phyloP scores from a whole-genome alignment of 1,140 invertebrate genomes.

The Polypedilum vanderplanki region DNA sequence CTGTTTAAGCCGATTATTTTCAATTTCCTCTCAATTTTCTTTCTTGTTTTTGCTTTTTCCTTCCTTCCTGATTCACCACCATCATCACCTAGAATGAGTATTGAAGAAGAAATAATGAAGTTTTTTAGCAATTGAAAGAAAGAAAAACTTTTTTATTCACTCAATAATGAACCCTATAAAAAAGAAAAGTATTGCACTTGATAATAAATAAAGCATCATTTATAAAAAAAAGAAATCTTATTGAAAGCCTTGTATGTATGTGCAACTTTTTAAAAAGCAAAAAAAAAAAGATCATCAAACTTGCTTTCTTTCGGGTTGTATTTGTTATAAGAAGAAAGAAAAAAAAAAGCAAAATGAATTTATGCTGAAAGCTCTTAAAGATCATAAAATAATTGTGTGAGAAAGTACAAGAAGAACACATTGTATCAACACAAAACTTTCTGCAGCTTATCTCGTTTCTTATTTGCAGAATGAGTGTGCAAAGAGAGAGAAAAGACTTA shows the following conservation, averaged over 20 bases:
- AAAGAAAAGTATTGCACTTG: too few relatives aligned
- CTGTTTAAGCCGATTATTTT: background rate
- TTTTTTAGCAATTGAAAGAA: too few relatives aligned
- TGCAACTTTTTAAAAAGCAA: too few relatives aligned
- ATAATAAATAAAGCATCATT: too few relatives aligned
- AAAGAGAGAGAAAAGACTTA: background rate
- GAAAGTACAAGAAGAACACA: background rate
- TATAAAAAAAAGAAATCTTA: too few relatives aligned
- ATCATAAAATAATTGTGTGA: constrained; percentile 16
- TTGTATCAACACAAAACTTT: background rate
- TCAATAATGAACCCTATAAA: too few relatives aligned
- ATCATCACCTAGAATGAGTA: background rate
- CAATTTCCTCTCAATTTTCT: background rate
- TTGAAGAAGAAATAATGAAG: too few relatives aligned
- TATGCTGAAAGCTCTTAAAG: constrained; percentile 13
- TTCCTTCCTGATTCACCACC: background rate
- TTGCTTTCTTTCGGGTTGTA: too few relatives aligned
- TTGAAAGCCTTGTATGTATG: too few relatives aligned
- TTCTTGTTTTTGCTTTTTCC: background rate
- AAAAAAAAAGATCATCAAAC: too few relatives aligned
- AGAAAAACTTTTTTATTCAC: too few relatives aligned
- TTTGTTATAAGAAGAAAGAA: too few relatives aligned
- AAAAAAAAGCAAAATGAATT: constrained; percentile 5
- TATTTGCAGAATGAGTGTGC: background rate
- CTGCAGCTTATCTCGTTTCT: background rate